These are phyloP conservation scores for Solenopsis fugax DNA, from an alignment of 1,140 invertebrate species.

Conservation along the genomic window DNA sequence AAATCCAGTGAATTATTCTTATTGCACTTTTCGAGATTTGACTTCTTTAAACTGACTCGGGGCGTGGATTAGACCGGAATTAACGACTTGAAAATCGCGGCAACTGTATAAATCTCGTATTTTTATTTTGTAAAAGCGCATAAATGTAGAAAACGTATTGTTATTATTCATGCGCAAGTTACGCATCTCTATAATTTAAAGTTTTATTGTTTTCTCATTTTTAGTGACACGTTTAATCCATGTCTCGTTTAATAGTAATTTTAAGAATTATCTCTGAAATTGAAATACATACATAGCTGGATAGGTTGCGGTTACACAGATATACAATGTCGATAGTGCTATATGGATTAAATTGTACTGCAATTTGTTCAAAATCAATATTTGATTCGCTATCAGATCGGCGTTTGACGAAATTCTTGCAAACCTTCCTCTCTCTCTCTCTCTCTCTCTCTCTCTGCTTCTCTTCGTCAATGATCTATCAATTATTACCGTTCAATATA, in stretches of 20 bases:
- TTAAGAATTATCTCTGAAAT: not conserved
- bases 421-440: not conserved
- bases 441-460: not conserved
- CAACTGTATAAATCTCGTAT: not conserved
- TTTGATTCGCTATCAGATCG: constrained; percentile 10
- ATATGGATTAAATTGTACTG: not conserved
- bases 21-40: constrained; percentile 22
- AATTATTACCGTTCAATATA: constrained; percentile 40
- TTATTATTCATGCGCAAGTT: not conserved
- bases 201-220: not conserved
- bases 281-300: no score
- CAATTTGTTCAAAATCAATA: constrained; percentile 20
- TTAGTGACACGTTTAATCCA: not conserved
- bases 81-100: constrained; percentile 4
- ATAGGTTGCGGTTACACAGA: not conserved
- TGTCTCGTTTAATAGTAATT: not conserved
- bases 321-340: not conserved
- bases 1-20: constrained; percentile 45
- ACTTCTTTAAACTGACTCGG: constrained; percentile 3
- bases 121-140: not conserved
- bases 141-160: not conserved
- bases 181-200: not conserved
- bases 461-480: constrained; percentile 25
- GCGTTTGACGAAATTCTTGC: constrained; percentile 1
- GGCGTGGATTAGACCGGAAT: constrained; percentile 9